phyloP scores from a whole-genome alignment of 2,888 invertebrate genomes.

The Chorisops tibialis region DNA sequence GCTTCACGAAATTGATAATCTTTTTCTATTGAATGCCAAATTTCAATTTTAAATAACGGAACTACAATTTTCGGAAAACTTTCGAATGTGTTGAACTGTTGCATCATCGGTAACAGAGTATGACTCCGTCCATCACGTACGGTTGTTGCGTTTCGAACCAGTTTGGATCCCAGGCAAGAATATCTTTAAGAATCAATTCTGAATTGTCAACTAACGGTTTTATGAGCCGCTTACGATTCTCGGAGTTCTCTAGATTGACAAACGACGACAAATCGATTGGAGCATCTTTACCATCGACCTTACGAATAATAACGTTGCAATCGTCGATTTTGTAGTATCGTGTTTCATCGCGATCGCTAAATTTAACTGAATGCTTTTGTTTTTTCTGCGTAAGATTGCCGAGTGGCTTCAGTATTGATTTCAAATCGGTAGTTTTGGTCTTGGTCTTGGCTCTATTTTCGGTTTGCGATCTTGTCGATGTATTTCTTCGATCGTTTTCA shows the following conservation, averaged over 20 bases:
- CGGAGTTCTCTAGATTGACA: background rate
- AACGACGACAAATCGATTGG: slow-evolving; percentile 7
- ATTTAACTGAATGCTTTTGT: slow-evolving; percentile 43
- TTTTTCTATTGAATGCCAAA: slow-evolving; percentile 36
- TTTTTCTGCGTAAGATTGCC: slow-evolving; percentile 2
- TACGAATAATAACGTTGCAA: slow-evolving; percentile 34
- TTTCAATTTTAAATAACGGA: slow-evolving; percentile 47
- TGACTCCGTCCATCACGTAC: slow-evolving; percentile 52
- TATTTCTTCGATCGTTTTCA: background rate
- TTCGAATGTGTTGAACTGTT: slow-evolving; percentile 56
- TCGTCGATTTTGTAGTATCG: slow-evolving; percentile 38
- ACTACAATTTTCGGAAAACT: slow-evolving; percentile 53
- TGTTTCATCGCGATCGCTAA: slow-evolving; percentile 36
- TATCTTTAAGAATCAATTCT: slow-evolving; percentile 56
- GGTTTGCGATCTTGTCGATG: background rate
- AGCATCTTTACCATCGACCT: slow-evolving; percentile 38
- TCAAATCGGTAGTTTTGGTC: background rate
- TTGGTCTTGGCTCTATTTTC: no score
- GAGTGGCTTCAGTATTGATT: slow-evolving; percentile 13
- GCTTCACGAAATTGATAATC: background rate
- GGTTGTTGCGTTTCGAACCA: slow-evolving; percentile 62
- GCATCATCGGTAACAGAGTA: slow-evolving; percentile 56
- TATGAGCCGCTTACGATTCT: no score
- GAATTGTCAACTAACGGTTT: slow-evolving; percentile 37
- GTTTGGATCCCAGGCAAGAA: slow-evolving; percentile 63